Percentiles rank a stretch among this genome's conserved stretches.
Conservation (phyloP, 1,140 invertebrate genomes). For the Matsumurasca onukii region DNA sequence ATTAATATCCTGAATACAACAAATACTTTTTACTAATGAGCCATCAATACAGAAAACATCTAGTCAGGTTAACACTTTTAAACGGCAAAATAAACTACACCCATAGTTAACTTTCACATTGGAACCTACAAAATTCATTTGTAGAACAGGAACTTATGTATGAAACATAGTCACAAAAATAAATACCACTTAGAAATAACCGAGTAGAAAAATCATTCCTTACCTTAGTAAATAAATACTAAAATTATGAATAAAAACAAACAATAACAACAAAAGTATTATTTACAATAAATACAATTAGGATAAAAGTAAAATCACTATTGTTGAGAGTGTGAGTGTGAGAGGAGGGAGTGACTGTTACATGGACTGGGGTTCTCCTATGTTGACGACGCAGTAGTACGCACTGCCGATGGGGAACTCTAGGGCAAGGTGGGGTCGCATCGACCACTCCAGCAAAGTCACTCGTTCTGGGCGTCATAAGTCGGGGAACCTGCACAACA, state of each 20-base stretch:
- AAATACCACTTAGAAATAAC: constrained; percentile 8
- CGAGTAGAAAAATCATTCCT: background rate
- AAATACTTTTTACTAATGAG: no score
- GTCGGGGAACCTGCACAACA: constrained; percentile 58
- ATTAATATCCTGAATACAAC: no score
- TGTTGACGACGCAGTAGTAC: constrained; percentile 15
- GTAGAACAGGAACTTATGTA: constrained; percentile 14
- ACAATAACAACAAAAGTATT: constrained; percentile 10
- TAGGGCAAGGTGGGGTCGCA: constrained; percentile 21
- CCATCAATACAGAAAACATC: no score
- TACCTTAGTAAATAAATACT: constrained; percentile 20
- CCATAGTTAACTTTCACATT: no score
- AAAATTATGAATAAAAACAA: constrained; percentile 8
- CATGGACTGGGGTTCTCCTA: background rate
- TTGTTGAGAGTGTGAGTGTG: background rate
- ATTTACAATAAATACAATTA: constrained; percentile 9
- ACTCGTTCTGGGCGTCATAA: constrained; percentile 59
- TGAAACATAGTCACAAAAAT: background rate
- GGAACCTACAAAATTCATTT: background rate
- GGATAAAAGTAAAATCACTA: background rate
- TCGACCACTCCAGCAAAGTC: constrained; percentile 33
- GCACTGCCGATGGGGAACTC: constrained; percentile 30
- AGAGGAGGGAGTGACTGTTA: constrained; percentile 14
- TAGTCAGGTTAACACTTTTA: no score
- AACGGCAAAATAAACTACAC: no score